Conservation (phyloP, 2,888 invertebrate genomes). For the Hyles lineata region DNA sequence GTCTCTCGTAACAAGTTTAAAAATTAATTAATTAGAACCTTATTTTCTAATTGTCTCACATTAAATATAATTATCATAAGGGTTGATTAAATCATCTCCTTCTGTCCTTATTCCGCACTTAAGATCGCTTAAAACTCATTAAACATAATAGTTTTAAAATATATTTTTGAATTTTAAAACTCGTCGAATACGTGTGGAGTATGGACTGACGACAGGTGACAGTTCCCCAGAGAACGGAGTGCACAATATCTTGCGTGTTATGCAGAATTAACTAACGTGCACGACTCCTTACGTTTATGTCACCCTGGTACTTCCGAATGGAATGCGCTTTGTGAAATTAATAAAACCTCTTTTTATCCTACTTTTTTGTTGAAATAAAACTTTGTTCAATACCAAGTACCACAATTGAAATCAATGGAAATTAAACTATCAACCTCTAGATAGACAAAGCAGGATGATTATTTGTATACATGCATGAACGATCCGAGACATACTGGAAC, state of each 20-base stretch:
- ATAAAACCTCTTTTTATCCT: not conserved
- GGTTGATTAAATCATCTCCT: too few relatives aligned
- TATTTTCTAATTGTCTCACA: too few relatives aligned
- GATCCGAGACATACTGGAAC: not conserved
- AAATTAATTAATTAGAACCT: too few relatives aligned
- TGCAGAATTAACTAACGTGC: slow-evolving; percentile 44
- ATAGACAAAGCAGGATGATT: not conserved
- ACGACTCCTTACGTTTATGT: slow-evolving; percentile 41
- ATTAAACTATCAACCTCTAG: too few relatives aligned
- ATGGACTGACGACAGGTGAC: slow-evolving; percentile 55
- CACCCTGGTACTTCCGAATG: slow-evolving; percentile 40
- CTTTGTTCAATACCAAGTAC: too few relatives aligned
- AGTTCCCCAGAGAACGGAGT: slow-evolving; percentile 58
- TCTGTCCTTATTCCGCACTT: too few relatives aligned
- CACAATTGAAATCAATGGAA: too few relatives aligned
- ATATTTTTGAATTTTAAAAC: not conserved
- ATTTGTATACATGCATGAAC: not conserved
- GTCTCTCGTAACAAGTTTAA: too few relatives aligned
- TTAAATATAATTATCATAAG: too few relatives aligned
- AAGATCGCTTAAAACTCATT: too few relatives aligned
- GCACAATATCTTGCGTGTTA: slow-evolving; percentile 26
- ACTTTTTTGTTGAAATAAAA: too few relatives aligned
- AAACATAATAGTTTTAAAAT: too few relatives aligned
- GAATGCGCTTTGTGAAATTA: not conserved
- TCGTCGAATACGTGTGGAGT: slow-evolving; percentile 26